A percentile compares a stretch with the other conserved stretches of the same genome.
These are phyloP conservation scores for Agriopis aurantiaria DNA, from an alignment of 2,888 invertebrate species.

Conservation along the genomic window DNA sequence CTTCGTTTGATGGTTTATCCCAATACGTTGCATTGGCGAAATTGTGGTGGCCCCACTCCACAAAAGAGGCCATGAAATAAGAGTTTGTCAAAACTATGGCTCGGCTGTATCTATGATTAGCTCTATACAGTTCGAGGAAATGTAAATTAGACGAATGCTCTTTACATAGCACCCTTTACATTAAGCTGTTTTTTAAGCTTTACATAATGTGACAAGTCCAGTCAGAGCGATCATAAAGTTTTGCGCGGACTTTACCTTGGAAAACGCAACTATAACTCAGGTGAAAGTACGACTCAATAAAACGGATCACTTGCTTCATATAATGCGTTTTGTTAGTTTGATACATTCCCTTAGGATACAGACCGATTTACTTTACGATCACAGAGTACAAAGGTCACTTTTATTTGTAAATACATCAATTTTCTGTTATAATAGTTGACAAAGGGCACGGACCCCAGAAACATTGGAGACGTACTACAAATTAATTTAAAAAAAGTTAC, in stretches of 20 bases:
- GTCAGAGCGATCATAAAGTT: slow-evolving; percentile 3
- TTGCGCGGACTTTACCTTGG: slow-evolving; percentile 5
- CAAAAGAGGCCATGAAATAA: too few species aligned
- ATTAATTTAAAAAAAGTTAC: neutral
- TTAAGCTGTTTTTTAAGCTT: too few species aligned
- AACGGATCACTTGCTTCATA: neutral
- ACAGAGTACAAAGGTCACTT: neutral
- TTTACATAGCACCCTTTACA: too few species aligned
- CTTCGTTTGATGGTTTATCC: too few species aligned
- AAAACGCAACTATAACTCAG: neutral
- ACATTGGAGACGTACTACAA: too few species aligned
- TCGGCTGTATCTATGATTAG: too few species aligned
- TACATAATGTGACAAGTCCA: neutral
- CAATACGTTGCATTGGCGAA: too few species aligned
- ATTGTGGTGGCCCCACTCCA: too few species aligned
- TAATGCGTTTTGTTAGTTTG: slow-evolving; percentile 46
- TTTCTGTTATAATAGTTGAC: too few species aligned
- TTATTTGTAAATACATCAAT: neutral
- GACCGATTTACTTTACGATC: neutral
- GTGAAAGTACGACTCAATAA: neutral
- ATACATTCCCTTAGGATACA: slow-evolving; percentile 49
- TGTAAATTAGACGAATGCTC: neutral
- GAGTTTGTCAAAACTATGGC: too few species aligned
- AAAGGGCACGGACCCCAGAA: too few species aligned
- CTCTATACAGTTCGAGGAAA: too few species aligned